Base-by-base conservation (phyloP, 2,888 invertebrate genomes). In the Eilema caniola region DNA sequence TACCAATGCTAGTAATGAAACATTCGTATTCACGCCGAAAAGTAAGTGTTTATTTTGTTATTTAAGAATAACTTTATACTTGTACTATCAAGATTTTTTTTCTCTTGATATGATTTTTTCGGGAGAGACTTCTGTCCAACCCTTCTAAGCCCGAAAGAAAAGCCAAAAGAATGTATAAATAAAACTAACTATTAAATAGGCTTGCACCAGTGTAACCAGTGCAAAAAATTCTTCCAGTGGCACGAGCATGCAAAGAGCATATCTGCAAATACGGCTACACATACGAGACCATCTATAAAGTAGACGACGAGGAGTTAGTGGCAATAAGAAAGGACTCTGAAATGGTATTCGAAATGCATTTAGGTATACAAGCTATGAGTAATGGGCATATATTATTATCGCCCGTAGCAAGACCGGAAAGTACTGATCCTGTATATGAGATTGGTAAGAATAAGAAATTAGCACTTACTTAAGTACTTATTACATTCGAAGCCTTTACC, bases 311-410 rank as follows among this genome's bases (percentile, higher is more conserved):
- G 0, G 86, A 88, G 3, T 75, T 88, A 0, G 84, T 83, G n/a
- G 81, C 78, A 2, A 75, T 86, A 0, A 86, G 77, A 3, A 83
- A 81, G 1, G 86, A 85, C 12, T 71, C 83, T 0, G 81, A 87
- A 0, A 76, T 86, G 73, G 92, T 83, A 25, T 91, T 89, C 20
- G 97, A 97, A 82, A 96, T 97, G 89, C 97, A 97, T 83, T 95
- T 97, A 67, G 96, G 96, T 0, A 96, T 97, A 33, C 90, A 97
- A 77, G 96, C 96, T 0, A 87, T 94, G 0, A 97, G 96, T 86
- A 97, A 97, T 86, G 97, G 97, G 0, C 97, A 97, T 81, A 96
- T 97, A 62, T 87, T 97, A 28, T 87, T 97, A 12, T 96, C 97
- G 0, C 92, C 96, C 0, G 93, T 93, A 0, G 86, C 91, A 0